Base-by-base conservation (phyloP, 2,113 vertebrate species). In the Microcebus lehilahytsara region DNA sequence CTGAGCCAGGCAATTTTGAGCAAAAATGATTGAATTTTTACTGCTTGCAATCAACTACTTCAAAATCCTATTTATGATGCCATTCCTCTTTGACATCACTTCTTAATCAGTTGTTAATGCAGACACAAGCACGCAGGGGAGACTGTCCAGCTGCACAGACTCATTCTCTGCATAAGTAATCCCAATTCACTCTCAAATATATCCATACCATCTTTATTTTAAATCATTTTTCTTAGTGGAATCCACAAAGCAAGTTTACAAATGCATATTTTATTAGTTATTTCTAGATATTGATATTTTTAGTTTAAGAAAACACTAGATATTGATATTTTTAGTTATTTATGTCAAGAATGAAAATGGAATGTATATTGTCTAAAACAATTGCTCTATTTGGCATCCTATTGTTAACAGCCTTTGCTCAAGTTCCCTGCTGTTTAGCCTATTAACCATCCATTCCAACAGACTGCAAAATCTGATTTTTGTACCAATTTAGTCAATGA, bases 401-500 rank as follows among this genome's bases (percentile, higher is more conserved):
- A 53, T 53, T 81, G 27, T 79, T 58, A 46, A 67, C 22, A 86
- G 56, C 4, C 49, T 95, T 83, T 71, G 49, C 58, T 93, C 66
- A 75, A 88, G 84, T 17, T 46, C 83, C 69, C 51, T 51, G 20
- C 22, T 10, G 20, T 49, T 60, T 11, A 83, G 86, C 7, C 72
- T 92, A 71, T 60, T 37, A 66, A 72, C 20, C 32, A 40, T 42
- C 12, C 9, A 72, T 53, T 58, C 16, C 25, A 37, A 95, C 1
- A 64, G 78, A 75, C 9, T 34, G 56, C 27, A 93, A 94, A 92
- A 94, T 30, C 19, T 60, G 64, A 74, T 74, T 96, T 93, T 79
- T 77, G 34, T 56, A 56, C 46, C 51, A 88, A 30, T 56, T 62
- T 25, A 62, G 72, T 20, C 62, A 81, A 81, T 20, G 53, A 88